Evolutionary conservation across 2,797 vertebrate species (phyloP), one percentile per base, ranked within the genome.

Genomic region (Scleropages formosus): DNA sequence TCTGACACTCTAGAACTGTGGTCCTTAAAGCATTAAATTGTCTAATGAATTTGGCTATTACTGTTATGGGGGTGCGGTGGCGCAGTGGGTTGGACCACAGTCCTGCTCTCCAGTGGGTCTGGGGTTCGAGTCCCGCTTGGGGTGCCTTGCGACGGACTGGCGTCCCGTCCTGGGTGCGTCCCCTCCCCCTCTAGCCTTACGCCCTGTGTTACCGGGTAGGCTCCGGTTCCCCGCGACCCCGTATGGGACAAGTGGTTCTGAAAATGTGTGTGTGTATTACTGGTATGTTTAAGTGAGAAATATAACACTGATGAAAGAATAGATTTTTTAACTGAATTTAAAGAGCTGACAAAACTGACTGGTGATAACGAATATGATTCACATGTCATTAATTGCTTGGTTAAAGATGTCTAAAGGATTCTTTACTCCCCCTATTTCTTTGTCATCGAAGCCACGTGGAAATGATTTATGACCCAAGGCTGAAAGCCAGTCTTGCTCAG

Each of bases 341-440:
- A 13, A 24, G 20, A 8, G 2, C n/a, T 20, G 46, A 20, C 46
- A 7, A 22, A 12, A 22, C 46, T 20, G 20, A 27, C 51, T 8
- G 20, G 6, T 22, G 8, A 53, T 53, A 51, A 69, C 69, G 67
- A 69, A 51, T 69, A n/a, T 20, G 67, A 69, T 69, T 18, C 26
- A 44, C 26, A 24, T 12, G 20, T 51, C 46, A 69, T 69, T 69
- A 69, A 69, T 69, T 69, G 26, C 67, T 69, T 9, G 47, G 47
- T 24, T 8, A 24, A 69, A 22, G n/a, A 51, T n/a, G 49, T 51
- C 11, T 20, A 39, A 6, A 6, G 39, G 2, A 2, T 2, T 39
- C 31, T 39, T 39, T 31, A 39, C 31, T 6, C 6, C 31, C 6
- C 31, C 31, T 39, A 2, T 39, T 11, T 22, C 67, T 47, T 53